phyloP scores from a whole-genome alignment of 2,888 invertebrate species.

The Torymus texanus region DNA sequence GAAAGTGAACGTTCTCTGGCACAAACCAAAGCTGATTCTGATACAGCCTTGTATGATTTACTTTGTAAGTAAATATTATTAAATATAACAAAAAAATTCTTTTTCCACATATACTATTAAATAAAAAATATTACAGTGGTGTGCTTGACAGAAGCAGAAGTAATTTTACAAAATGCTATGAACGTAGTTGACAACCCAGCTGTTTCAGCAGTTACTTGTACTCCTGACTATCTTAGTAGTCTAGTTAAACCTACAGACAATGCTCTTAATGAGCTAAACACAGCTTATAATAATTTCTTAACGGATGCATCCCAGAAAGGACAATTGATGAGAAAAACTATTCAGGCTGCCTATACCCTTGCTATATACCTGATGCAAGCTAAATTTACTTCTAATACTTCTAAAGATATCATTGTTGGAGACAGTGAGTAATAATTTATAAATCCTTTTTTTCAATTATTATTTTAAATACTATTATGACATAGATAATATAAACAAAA shows the following conservation, averaged over 20 bases:
- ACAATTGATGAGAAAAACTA: conserved; percentile 75
- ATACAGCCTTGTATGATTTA: conserved; percentile 69
- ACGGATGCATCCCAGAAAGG: conserved; percentile 69
- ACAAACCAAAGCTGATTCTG: conserved; percentile 67
- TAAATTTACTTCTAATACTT: conserved; percentile 86
- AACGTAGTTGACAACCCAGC: conserved; percentile 83
- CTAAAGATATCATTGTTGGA: conserved; percentile 82
- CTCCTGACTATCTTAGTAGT: conserved; percentile 79
- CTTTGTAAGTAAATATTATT: conserved; percentile 64
- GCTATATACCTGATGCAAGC: conserved; percentile 82
- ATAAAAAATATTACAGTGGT: conserved; percentile 68
- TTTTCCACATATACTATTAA: conserved; percentile 10
- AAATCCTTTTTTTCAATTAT: conserved; percentile 2
- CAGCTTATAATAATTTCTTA: conserved; percentile 67
- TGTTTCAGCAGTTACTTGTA: conserved; percentile 80
- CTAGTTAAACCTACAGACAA: conserved; percentile 75
- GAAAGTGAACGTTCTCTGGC: conserved; percentile 70
- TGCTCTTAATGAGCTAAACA: conserved; percentile 69
- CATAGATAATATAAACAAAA: too few species aligned
- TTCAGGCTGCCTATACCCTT: conserved; percentile 78
- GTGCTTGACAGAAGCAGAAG: conserved; percentile 74
- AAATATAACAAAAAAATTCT: conserved; percentile 24
- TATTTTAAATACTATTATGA: neutral
- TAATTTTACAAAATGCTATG: conserved; percentile 77
- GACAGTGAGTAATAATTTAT: conserved; percentile 77